These are phyloP conservation scores for Lordiphosa mommai DNA, from an alignment of 1,140 invertebrate species.

Conservation along the genomic window DNA sequence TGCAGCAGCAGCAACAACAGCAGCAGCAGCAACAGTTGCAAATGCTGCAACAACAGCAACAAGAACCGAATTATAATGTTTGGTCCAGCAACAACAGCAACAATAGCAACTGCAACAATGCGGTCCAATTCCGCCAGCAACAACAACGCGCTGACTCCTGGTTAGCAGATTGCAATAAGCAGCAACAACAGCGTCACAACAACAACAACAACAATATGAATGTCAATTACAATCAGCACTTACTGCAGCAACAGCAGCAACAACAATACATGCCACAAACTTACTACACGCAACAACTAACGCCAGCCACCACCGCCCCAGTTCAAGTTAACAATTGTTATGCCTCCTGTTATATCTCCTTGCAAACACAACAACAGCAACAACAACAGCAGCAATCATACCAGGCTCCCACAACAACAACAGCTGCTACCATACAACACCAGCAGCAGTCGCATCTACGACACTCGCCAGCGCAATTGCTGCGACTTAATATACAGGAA, in stretches of 20 bases:
- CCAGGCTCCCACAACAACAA: constrained; percentile 24
- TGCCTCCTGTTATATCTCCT: constrained; percentile 23
- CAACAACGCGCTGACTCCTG: constrained; percentile 37
- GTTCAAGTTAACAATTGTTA: constrained; percentile 33
- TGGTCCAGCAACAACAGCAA: constrained; percentile 33
- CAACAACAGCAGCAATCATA: constrained; percentile 37
- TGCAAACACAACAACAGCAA: constrained; percentile 12
- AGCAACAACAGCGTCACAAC: constrained; percentile 24
- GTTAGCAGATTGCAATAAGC: constrained; percentile 45
- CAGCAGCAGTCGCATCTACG: constrained; percentile 21
- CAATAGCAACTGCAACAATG: constrained; percentile 21
- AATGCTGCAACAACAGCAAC: constrained; percentile 14
- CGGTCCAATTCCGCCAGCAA: constrained; percentile 36
- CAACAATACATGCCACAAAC: constrained; percentile 17
- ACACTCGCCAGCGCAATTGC: constrained; percentile 1
- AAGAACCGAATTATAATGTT: constrained; percentile 49
- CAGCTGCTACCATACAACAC: background rate
- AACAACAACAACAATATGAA: constrained; percentile 43
- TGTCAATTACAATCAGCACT: constrained; percentile 60
- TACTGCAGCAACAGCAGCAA: constrained; percentile 40
- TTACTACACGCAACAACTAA: constrained; percentile 37
- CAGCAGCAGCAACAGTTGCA: constrained; percentile 19
- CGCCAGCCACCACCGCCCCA: constrained; percentile 42
- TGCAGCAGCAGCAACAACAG: constrained; percentile 33
- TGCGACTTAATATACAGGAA: constrained; percentile 7